Percentiles rank a stretch among this genome's conserved stretches.
These are phyloP conservation scores for Notamacropus eugenii DNA, from an alignment of 2,797 vertebrate genomes.

Conservation along the genomic window DNA sequence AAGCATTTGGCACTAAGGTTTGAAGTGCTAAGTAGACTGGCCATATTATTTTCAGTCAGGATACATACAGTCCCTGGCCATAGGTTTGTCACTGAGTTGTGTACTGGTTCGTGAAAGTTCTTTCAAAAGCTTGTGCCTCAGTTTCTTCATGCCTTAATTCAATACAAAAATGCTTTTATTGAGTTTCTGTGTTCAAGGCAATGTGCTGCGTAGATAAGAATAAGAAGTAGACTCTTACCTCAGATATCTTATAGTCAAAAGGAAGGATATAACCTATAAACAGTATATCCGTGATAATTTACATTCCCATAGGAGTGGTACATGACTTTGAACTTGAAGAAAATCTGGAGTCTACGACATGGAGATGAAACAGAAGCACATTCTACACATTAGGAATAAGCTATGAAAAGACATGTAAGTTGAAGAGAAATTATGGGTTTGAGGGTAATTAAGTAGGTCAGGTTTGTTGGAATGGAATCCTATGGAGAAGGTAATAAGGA, in stretches of 20 bases:
- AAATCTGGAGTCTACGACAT: not conserved
- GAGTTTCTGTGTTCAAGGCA: not conserved
- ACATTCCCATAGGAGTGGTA: not conserved
- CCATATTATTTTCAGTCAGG: conserved; percentile 3
- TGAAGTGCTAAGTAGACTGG: conserved; percentile 1
- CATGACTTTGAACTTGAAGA: not conserved
- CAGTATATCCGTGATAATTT: not conserved
- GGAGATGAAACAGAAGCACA: not conserved
- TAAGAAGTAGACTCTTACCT: not conserved
- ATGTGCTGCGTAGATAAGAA: not conserved
- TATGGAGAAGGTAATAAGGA: not conserved
- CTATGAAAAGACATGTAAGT: not conserved
- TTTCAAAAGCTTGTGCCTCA: not conserved
- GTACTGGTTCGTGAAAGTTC: not conserved
- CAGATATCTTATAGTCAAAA: not conserved
- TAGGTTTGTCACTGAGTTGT: not conserved
- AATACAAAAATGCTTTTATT: not conserved
- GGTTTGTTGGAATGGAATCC: not conserved
- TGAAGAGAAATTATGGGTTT: not conserved
- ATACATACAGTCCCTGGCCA: not conserved
- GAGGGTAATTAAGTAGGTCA: not conserved
- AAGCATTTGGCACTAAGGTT: conserved; percentile 21
- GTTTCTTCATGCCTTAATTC: not conserved
- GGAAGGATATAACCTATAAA: not conserved
- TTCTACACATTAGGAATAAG: not conserved